Evolutionary conservation across 2,797 vertebrate genomes (phyloP), one percentile per base, ranked within the genome.

Genomic region (Platalea minor): DNA sequence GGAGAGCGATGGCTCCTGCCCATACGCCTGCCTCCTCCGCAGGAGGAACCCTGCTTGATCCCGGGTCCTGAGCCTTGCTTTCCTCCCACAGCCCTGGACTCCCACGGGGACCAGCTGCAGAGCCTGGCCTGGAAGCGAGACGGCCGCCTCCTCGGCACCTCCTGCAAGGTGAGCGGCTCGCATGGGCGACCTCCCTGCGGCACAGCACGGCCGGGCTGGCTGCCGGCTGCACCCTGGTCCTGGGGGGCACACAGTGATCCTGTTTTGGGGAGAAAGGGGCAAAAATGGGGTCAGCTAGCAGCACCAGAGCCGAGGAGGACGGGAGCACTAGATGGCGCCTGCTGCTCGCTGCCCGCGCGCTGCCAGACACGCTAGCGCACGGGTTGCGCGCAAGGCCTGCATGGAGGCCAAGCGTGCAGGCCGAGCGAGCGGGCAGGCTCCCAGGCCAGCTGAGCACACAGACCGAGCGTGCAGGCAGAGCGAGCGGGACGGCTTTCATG

Each of bases 91-190:
- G 99, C 97, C 88, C 97, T 99, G 98, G 98, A 98, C 48, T 95
- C 98, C 89, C 99, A 99, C 1, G 61, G 97, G 7, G 99, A 99
- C 90, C 98, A 98, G 94, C 97, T 99, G 96, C 99, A 99, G 96
- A 98, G 99, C 85, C 96, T 99, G 69, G 94, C 97, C 81, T 99
- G 99, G 99, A 99, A 99, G 96, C 97, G 26, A 24, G 99, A 99
- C 0, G 99, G 99, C 13, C 97, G 95, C n/a, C 98, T 99, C 33
- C 96, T 99, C 35, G 99, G 98, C 53, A 98, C 99, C 7, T 98
- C 98, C 45, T 99, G 99, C 97, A 99, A 99, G 99, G 99, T 99
- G 95, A 98, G 97, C 11, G 4, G 8, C 43, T 39, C 8, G 7
- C 46, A 0, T 1, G 43, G 53, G 18, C 5, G 2, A 17, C 51